Evolutionary conservation across 2,113 vertebrate species (phyloP).

Genomic region (Sterna hirundo): DNA sequence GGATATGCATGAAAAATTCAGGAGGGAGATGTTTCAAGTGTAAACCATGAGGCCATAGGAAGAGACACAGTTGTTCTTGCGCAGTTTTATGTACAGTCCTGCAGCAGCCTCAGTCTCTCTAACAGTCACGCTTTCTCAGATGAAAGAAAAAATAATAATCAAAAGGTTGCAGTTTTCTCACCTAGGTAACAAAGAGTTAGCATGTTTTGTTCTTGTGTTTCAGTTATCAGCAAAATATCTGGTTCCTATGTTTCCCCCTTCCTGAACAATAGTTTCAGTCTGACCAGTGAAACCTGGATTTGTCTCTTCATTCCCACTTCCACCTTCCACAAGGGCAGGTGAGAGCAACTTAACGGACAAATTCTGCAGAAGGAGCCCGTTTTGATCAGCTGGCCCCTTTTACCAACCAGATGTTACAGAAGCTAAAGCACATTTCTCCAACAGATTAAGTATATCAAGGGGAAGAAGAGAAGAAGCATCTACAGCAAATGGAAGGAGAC

Average conservation of each 20-base stretch:
- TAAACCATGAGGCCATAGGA: background rate
- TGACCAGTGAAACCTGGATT: background rate
- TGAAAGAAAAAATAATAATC: background rate
- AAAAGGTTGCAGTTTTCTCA: background rate
- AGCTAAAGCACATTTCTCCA: background rate
- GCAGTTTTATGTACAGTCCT: background rate
- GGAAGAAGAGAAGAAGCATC: background rate
- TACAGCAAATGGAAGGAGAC: background rate
- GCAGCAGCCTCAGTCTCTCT: background rate
- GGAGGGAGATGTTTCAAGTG: background rate
- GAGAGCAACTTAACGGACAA: background rate
- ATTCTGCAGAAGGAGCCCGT: background rate
- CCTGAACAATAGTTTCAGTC: background rate
- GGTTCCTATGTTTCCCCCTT: background rate
- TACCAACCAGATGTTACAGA: background rate
- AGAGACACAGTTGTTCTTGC: background rate
- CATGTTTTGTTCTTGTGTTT: background rate
- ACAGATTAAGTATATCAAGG: background rate
- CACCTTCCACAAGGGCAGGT: background rate
- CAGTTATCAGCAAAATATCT: background rate
- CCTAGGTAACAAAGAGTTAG: background rate
- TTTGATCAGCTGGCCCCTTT: background rate
- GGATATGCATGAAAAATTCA: background rate
- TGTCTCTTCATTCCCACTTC: background rate
- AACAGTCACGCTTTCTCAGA: background rate